Base-by-base conservation (phyloP, 92 coral and sea anemone genomes). In the Siderastrea radians region DNA sequence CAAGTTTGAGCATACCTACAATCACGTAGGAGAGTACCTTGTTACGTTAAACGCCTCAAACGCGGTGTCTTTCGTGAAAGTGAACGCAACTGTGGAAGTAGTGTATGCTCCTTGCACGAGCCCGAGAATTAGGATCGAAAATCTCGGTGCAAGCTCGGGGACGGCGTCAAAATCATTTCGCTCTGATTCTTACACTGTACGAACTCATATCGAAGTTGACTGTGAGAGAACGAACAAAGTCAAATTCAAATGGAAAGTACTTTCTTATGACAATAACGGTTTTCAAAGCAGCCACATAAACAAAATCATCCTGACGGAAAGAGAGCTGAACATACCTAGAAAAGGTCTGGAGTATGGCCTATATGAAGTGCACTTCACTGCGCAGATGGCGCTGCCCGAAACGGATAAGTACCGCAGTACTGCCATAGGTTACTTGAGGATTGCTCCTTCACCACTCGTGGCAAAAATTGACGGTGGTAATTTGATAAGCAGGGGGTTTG, bases 401-500 rank as follows among this genome's bases (percentile, higher is more conserved):
- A 79, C 84, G 7, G 67, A 17, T 26, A 82, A 51, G 14, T 91
- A 72, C 72, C 69, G 68, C 58, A 65, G 84, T 59, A 84, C 75
- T 7, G 80, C 85, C 17, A 69, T 43, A 4, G 94, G 92, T 19
- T 91, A 87, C 75, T 48, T 91, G 12, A 71, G 71, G 74, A 77
- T 91, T 81, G 81, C 80, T 65, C 88, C 92, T 26, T 87, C 94
- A 3, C 89, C 76, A 2, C 87, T 91, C 57, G 46, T 66, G 11
- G 94, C 94, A 11, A 87, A 57, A 71, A 74, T 91, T 49, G 78
- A 86, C 12, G 94, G 94, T 16, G 94, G 92, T 3, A 81, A 77
- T 52, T 78, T 83, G 59, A 57, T 91, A 5, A 83, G 92, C 51
- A 89, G 92, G 68, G 94, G 92, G 52, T 82, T 87, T 91, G 94